These are phyloP conservation scores for Euura saliciscinereae DNA, from an alignment of 1,140 invertebrate genomes.

Conservation along the genomic window DNA sequence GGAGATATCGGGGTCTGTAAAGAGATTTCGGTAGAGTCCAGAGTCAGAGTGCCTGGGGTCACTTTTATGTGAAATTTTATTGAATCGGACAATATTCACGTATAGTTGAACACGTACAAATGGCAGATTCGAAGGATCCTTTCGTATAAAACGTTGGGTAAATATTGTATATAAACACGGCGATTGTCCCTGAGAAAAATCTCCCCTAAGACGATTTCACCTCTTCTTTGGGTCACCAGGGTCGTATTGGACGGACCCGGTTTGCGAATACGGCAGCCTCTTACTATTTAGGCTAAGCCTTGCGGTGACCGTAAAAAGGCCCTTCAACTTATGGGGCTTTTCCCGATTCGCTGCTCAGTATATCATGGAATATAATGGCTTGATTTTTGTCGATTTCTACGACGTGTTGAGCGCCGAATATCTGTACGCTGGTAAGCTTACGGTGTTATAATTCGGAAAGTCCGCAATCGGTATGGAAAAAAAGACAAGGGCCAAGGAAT, in stretches of 20 bases:
- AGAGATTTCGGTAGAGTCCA: too few relatives aligned
- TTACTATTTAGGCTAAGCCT: background rate
- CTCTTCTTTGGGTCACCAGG: background rate
- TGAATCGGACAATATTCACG: background rate
- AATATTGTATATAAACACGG: slow-evolving; percentile 7
- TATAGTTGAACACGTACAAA: background rate
- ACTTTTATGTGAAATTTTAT: background rate
- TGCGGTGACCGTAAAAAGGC: background rate
- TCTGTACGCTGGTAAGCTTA: too few relatives aligned
- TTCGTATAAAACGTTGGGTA: background rate
- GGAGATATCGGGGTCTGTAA: too few relatives aligned
- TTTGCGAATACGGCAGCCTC: background rate
- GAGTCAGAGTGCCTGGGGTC: too few relatives aligned
- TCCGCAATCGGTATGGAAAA: slow-evolving; percentile 11
- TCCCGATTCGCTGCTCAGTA: too few relatives aligned
- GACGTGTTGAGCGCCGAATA: too few relatives aligned
- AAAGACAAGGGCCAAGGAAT: slow-evolving; percentile 3
- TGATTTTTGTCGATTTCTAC: too few relatives aligned
- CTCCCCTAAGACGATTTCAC: background rate
- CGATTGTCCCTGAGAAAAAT: background rate
- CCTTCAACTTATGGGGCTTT: background rate
- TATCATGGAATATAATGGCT: too few relatives aligned
- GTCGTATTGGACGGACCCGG: background rate
- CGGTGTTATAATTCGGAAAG: slow-evolving; percentile 4
- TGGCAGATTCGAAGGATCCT: background rate